phyloP scores from a whole-genome alignment of 2,797 vertebrate species.

The Eulemur mongoz region DNA sequence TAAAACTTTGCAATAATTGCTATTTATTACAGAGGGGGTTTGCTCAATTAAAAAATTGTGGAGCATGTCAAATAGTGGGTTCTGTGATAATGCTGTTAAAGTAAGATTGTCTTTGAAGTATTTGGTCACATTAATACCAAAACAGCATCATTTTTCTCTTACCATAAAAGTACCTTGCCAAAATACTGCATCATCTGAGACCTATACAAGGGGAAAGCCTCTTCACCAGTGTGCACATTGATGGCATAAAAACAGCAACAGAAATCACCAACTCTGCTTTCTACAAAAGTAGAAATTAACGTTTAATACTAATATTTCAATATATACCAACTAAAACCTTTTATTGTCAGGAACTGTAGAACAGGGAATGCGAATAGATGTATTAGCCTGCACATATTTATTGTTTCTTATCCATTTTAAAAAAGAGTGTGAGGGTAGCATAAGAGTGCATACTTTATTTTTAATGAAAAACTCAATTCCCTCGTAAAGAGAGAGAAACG shows the following conservation, averaged over 20 bases:
- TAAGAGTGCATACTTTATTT: not conserved
- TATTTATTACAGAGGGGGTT: not conserved
- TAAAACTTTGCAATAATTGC: not conserved
- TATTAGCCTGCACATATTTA: not conserved
- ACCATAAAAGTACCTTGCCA: not conserved
- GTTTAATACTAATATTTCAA: not conserved
- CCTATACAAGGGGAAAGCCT: not conserved
- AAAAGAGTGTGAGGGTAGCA: not conserved
- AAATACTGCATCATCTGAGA: not conserved
- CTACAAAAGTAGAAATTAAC: not conserved
- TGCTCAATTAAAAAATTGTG: not conserved
- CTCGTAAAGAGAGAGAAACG: constrained; percentile 23
- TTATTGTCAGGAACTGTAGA: not conserved
- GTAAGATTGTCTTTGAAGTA: not conserved
- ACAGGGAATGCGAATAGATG: not conserved
- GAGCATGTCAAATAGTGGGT: not conserved
- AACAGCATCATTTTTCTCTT: not conserved
- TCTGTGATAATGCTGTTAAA: not conserved
- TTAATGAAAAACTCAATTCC: not conserved
- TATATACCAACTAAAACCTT: not conserved
- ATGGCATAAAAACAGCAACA: not conserved
- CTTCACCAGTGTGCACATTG: not conserved
- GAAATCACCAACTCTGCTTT: not conserved
- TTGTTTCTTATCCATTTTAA: not conserved
- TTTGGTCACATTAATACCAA: not conserved